Evolutionary conservation across 2,888 invertebrate species (phyloP), one percentile per base, ranked within the genome.

Genomic region (Ectemnius lituratus): DNA sequence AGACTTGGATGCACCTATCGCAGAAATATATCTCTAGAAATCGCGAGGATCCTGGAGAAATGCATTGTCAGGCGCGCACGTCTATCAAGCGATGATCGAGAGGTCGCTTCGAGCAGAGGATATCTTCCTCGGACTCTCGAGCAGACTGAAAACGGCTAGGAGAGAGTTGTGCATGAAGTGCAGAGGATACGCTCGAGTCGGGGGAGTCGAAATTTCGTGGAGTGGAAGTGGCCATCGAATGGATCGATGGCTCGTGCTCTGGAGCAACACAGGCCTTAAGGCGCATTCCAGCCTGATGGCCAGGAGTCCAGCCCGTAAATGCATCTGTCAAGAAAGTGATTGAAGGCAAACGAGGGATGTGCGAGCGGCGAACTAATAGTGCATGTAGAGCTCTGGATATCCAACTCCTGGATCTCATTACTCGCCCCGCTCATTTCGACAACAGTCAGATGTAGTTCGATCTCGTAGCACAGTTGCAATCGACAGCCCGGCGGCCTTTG

Each of bases 321-420:
- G 88, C 87, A 87, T 88, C 90, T 89, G 90, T 90, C 90, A 88
- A 87, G 88, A 86, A 81, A 87, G 86, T 89, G 89, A 90, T 90
- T 88, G 90, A 89, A 90, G 88, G 89, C 87, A 85, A 89, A 87
- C 87, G 87, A 88, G 77, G 73, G 77, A 58, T 70, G 70, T 71
- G 73, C 67, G 70, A 64, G 64, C 62, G 28, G 70, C 78, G 63
- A 73, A 69, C 69, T 61, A 37, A 37, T 37, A 37, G 37, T 37
- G 37, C 37, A 37, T 37, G 11, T 37, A 37, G 5, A 11, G 61
- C 67, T 60, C 58, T 16, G 67, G 62, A 37, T 66, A 67, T 78
- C 67, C 74, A 63, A 2, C 16, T 52, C 16, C 58, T 79, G 73
- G 82, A 86, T 89, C 88, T 88, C 86, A 87, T 88, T 88, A 88